These are phyloP conservation scores for Diorhabda elongata DNA, from an alignment of 1,140 invertebrate genomes.

Conservation along the genomic window DNA sequence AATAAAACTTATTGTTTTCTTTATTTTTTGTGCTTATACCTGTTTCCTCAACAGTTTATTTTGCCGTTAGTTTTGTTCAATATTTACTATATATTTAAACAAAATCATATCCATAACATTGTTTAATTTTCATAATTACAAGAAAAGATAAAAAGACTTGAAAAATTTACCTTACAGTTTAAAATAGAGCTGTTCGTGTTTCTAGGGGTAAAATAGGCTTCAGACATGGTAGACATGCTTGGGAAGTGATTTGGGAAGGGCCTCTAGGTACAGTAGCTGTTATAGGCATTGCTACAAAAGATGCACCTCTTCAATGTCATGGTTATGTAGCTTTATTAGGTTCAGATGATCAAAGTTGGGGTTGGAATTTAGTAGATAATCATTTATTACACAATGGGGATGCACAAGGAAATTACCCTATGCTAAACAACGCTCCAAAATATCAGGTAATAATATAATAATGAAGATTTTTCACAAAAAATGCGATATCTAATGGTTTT, in stretches of 20 bases:
- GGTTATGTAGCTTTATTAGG: slow-evolving; percentile 94
- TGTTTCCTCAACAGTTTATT: no score
- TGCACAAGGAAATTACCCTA: slow-evolving; percentile 90
- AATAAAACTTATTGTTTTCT: no score
- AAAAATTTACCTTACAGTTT: no score
- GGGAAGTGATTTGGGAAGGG: slow-evolving; percentile 99
- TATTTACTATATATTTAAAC: no score
- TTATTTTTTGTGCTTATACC: no score
- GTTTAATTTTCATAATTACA: no score
- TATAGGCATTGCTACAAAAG: slow-evolving; percentile 92
- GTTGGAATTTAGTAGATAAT: slow-evolving; percentile 99
- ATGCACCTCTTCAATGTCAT: slow-evolving; percentile 83
- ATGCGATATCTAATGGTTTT: not conserved
- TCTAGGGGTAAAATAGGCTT: slow-evolving; percentile 86
- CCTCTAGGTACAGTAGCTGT: slow-evolving; percentile 94
- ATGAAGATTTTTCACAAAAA: slow-evolving; percentile 16
- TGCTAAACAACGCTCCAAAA: slow-evolving; percentile 94
- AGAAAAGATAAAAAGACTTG: no score
- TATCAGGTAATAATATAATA: slow-evolving; percentile 72
- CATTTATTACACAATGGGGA: slow-evolving; percentile 95
- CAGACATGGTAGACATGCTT: slow-evolving; percentile 87
- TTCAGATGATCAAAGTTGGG: slow-evolving; percentile 96
- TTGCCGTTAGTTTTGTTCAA: no score
- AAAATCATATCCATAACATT: no score
- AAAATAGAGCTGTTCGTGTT: not conserved